These are phyloP conservation scores for Silurus lanzhouensis DNA, from an alignment of 2,797 vertebrate species.

Conservation along the genomic window DNA sequence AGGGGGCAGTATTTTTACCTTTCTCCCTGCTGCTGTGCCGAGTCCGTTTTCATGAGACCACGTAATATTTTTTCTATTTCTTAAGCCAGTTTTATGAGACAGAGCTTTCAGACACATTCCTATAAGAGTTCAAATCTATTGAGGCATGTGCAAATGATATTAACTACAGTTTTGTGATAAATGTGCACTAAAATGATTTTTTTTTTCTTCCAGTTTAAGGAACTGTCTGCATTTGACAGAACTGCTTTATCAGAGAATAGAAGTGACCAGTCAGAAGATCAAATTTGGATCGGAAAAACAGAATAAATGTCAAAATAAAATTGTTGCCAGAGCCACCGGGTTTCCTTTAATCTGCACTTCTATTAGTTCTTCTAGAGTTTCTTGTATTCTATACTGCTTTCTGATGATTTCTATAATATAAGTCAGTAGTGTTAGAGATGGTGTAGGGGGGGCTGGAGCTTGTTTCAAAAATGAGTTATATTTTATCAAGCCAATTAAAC, in stretches of 20 bases:
- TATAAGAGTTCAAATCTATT: not conserved
- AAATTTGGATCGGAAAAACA: not conserved
- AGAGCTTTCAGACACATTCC: not conserved
- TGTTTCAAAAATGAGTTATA: not conserved
- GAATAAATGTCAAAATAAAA: not conserved
- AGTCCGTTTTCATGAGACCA: not conserved
- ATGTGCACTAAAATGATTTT: not conserved
- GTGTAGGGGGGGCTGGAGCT: not conserved
- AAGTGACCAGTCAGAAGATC: not conserved
- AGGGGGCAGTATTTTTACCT: conserved; percentile 12
- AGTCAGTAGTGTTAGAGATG: too few relatives aligned
- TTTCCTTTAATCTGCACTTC: not conserved
- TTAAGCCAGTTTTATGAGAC: not conserved
- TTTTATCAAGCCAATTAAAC: not conserved
- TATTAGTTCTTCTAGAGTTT: not conserved
- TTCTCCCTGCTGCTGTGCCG: not conserved
- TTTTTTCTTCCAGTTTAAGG: too few relatives aligned
- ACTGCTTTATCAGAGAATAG: not conserved
- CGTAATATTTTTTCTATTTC: conserved; percentile 21
- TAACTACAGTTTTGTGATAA: not conserved
- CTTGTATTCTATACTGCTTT: not conserved
- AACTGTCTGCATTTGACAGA: too few relatives aligned
- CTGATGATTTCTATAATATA: not conserved
- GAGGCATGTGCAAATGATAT: not conserved
- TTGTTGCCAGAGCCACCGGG: not conserved